Evolutionary conservation across 2,797 vertebrate species (phyloP).

Genomic region (Neomorphus geoffroyi): DNA sequence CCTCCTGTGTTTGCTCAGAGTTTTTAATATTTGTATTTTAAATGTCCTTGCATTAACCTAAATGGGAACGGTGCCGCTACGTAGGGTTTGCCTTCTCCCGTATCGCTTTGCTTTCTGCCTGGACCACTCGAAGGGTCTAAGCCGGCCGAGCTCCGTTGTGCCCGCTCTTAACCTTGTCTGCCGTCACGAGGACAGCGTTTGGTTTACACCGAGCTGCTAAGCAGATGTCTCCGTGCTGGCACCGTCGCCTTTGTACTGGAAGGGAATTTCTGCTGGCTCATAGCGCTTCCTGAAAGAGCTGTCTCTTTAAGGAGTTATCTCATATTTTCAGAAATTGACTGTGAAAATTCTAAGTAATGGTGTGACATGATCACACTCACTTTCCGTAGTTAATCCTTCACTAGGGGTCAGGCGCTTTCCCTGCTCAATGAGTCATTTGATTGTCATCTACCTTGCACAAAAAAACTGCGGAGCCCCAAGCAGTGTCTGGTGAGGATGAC

Average conservation of each 20-base stretch:
- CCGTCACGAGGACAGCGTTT: background rate
- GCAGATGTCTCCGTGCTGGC: conserved; percentile 27
- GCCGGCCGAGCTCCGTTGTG: background rate
- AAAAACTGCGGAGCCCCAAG: conserved; percentile 81
- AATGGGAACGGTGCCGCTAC: background rate
- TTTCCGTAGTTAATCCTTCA: conserved; percentile 86
- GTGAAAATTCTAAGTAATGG: conserved; percentile 85
- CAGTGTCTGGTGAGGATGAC: conserved; percentile 89
- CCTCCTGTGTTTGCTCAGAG: background rate
- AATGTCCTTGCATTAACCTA: background rate
- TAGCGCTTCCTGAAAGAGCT: conserved; percentile 51
- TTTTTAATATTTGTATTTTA: background rate
- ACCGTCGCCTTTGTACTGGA: conserved; percentile 1
- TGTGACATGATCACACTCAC: conserved; percentile 85
- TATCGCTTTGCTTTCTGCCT: background rate
- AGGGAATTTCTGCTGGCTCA: conserved; percentile 50
- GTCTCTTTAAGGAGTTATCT: conserved; percentile 77
- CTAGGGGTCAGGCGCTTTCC: conserved; percentile 80
- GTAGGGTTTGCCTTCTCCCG: background rate
- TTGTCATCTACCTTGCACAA: conserved; percentile 86
- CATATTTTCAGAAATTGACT: conserved; percentile 82
- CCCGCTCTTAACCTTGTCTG: background rate
- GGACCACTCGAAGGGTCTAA: background rate
- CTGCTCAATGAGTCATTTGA: conserved; percentile 87
- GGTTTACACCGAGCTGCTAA: background rate